These are phyloP conservation scores for Agonum fuliginosum DNA, from an alignment of 2,888 invertebrate species.

Conservation along the genomic window DNA sequence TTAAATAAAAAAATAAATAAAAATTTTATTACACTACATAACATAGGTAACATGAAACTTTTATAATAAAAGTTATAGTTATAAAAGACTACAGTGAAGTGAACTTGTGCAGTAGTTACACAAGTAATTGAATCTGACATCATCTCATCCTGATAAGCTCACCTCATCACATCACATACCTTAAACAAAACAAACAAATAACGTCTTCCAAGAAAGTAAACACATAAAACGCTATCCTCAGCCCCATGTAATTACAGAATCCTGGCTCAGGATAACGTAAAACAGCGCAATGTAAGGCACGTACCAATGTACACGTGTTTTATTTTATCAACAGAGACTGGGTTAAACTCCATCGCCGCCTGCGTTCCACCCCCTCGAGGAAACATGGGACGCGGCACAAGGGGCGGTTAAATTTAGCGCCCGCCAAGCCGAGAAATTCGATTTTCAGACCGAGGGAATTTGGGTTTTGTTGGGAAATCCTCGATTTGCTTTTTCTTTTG, in stretches of 20 bases:
- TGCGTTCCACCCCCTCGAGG: too few relatives aligned
- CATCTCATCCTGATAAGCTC: not conserved
- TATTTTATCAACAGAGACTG: conserved; percentile 52
- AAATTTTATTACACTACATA: too few relatives aligned
- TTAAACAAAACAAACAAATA: conserved; percentile 26
- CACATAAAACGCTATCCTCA: conserved; percentile 27
- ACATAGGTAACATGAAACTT: too few relatives aligned
- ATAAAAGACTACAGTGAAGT: too few relatives aligned
- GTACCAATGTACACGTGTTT: conserved; percentile 44
- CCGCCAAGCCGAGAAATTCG: conserved; percentile 28
- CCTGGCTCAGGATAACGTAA: conserved; percentile 18
- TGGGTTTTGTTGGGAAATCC: conserved; percentile 20
- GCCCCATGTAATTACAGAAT: conserved; percentile 24
- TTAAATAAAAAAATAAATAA: too few relatives aligned
- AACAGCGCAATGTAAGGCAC: conserved; percentile 15
- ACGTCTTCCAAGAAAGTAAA: conserved; percentile 13
- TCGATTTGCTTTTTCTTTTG: conserved; percentile 22
- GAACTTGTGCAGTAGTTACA: too few relatives aligned
- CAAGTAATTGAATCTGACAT: too few relatives aligned
- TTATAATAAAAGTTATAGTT: too few relatives aligned
- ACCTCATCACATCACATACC: not conserved
- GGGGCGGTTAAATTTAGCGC: conserved; percentile 29
- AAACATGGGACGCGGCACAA: not conserved
- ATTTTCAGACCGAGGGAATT: conserved; percentile 27
- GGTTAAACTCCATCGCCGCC: conserved; percentile 26